phyloP scores from a whole-genome alignment of 2,113 vertebrate species.

The Arizona elegans region DNA sequence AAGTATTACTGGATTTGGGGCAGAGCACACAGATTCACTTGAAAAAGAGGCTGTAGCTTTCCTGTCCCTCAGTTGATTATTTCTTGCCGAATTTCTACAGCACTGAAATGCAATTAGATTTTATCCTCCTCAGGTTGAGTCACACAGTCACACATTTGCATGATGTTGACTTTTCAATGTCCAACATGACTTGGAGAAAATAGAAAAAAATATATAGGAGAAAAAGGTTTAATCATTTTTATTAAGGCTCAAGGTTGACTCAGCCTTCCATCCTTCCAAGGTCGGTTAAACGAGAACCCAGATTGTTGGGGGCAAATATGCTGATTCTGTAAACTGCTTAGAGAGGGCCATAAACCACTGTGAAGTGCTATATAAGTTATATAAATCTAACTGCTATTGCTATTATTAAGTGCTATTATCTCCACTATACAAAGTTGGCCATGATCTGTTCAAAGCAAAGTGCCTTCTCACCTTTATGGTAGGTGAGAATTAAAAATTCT shows the following conservation, averaged over 20 bases:
- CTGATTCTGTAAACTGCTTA: too few relatives aligned
- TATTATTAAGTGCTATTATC: neutral
- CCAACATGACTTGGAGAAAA: neutral
- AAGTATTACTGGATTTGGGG: neutral
- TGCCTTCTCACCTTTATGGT: slow-evolving; percentile 28
- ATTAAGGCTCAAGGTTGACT: too few relatives aligned
- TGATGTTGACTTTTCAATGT: neutral
- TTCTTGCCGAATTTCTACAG: neutral
- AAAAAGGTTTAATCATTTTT: neutral
- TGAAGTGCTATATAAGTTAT: too few relatives aligned
- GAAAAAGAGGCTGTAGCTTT: neutral
- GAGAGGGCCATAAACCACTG: too few relatives aligned
- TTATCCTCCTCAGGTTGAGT: neutral
- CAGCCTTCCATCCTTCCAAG: too few relatives aligned
- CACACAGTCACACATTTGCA: neutral
- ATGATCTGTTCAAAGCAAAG: neutral
- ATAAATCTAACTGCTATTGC: too few relatives aligned
- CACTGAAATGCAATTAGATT: neutral
- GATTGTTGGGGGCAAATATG: too few relatives aligned
- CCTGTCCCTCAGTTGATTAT: neutral
- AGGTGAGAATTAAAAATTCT: neutral
- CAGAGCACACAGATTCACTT: neutral
- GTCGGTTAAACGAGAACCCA: too few relatives aligned
- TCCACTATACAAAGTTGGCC: neutral
- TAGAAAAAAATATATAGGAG: neutral